Evolutionary conservation across 2,113 vertebrate species (phyloP).

Genomic region (Gracilinanus agilis): DNA sequence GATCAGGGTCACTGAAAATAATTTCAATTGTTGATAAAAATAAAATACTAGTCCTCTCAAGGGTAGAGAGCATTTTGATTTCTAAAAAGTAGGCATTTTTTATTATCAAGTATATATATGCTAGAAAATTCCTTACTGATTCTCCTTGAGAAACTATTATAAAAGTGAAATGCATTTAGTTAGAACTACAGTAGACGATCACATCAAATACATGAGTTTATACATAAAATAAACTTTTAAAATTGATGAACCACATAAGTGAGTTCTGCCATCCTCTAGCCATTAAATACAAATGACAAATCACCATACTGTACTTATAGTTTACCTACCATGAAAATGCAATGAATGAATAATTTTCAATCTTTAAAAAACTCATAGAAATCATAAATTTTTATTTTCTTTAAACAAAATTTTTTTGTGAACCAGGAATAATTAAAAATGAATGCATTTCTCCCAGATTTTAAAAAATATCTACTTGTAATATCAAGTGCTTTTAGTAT

Average conservation of each 20-base stretch:
- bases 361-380: background rate
- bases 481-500: too few species aligned
- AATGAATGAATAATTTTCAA: conserved; percentile 4
- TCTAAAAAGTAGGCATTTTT: background rate
- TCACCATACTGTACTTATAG: background rate
- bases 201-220: background rate
- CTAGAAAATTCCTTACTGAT: background rate
- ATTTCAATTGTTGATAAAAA: background rate
- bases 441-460: too few species aligned
- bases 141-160: background rate
- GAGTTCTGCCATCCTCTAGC: background rate
- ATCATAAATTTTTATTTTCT: background rate
- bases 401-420: too few species aligned
- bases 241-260: background rate
- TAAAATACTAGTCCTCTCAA: background rate
- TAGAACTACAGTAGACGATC: background rate
- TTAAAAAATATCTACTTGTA: too few species aligned
- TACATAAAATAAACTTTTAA: background rate
- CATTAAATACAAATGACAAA: background rate
- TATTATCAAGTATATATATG: background rate
- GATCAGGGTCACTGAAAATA: background rate
- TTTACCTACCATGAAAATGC: too few species aligned
- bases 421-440: too few species aligned
- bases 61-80: background rate
- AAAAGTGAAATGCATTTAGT: background rate